phyloP scores from a whole-genome alignment of 64 coral and sea anemone genomes.

The Actinia equina region DNA sequence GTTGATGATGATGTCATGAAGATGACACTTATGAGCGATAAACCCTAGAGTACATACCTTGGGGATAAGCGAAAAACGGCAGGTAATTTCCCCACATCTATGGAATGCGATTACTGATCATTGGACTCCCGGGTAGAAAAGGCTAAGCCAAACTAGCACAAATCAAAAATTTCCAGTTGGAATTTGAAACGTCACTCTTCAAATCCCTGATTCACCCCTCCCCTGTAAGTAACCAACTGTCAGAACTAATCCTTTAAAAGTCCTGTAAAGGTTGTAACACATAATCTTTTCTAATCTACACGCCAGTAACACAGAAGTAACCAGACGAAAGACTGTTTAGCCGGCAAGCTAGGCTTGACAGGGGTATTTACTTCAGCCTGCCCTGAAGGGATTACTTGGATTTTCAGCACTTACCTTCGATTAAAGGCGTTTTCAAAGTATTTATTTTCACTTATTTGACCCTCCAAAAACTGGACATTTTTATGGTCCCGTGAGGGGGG shows the following conservation, averaged over 20 bases:
- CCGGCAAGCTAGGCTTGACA: not conserved
- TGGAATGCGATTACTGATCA: no score
- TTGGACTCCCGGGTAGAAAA: no score
- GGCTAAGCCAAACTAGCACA: no score
- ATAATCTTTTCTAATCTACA: not conserved
- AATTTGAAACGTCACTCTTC: no score
- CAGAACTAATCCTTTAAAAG: not conserved
- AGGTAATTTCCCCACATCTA: no score
- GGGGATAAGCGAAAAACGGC: no score
- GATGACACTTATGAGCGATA: no score
- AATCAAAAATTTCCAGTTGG: no score
- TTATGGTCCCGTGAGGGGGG: not conserved
- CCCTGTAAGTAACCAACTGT: not conserved
- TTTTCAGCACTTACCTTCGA: not conserved
- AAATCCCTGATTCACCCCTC: not conserved
- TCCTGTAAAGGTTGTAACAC: not conserved
- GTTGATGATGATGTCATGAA: no score
- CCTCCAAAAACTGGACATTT: not conserved
- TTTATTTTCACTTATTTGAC: not conserved
- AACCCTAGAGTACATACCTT: no score
- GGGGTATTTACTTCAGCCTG: not conserved
- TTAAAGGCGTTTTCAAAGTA: not conserved
- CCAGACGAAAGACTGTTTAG: not conserved
- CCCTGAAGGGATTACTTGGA: conserved; percentile 1
- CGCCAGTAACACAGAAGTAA: not conserved